Base-by-base conservation (phyloP, 1,140 invertebrate genomes). In the Campoletis sonorensis region DNA sequence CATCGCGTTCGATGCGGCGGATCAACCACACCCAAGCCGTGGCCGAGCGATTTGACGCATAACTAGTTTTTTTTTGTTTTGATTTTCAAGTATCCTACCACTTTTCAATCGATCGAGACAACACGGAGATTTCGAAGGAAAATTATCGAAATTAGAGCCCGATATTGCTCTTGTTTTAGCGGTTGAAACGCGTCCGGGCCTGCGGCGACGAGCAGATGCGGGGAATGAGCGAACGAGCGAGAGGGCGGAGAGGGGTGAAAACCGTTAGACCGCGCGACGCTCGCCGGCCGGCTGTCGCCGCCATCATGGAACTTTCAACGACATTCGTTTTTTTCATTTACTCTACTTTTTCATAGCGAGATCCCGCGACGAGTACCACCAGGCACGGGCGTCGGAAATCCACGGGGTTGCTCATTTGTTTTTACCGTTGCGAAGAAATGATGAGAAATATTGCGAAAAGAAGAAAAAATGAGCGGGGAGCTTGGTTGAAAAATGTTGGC, bases 1-100 rank as follows among this genome's bases (percentile, higher is more conserved):
- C 90, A 91, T 72, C 80, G 11, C 87, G 89, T 80, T 91, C 90
- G 86, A 91, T 92, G 85, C 86, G 86, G 86, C 87, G 87, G 21
- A 70, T 87, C 82, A 88, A 87, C 83, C 86, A 91, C 90, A 88
- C 90, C 90, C 89, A 87, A 81, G 72, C 81, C 23, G 23, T 45
- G 30, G 80, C 76, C 79, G 40, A 70, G 72, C 27, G n/a, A n/a
- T n/a, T n/a, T 40, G 33, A n/a, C 16, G 7, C 37, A 23, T 68
- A 71, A 1, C 40, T 4, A 79, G 10, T 81, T 18, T 40, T 80
- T 80, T 37, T 30, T 51, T 18, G 1, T 11, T 71, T 23, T 71
- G 64, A 70, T 51, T 2, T n/a, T n/a, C n/a, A n/a, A 13, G 16
- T 51, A 45, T 16, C 51, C 51, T 18, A 21, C 45, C 11, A 1